Percentiles rank a stretch among this genome's conserved stretches.
Conservation (phyloP, 2,797 vertebrate species). For the Pseudochirops cupreus region DNA sequence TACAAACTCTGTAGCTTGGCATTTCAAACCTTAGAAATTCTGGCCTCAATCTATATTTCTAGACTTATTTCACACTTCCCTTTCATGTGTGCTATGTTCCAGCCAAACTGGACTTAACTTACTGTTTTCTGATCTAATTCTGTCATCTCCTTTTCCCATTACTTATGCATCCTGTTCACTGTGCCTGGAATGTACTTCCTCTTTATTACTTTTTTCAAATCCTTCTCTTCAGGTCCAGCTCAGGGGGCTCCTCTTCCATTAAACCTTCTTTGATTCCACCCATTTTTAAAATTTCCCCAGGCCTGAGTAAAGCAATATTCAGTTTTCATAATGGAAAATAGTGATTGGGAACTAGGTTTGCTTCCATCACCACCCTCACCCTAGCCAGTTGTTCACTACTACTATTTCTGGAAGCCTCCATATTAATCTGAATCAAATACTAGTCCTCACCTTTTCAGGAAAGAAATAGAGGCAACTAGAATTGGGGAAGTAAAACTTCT, state of each 20-base stretch:
- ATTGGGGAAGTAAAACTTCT: background rate
- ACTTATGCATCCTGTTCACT: background rate
- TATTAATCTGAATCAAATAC: background rate
- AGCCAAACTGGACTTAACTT: background rate
- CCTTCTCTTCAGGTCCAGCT: background rate
- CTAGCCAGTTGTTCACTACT: background rate
- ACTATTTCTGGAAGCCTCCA: background rate
- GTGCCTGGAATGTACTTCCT: background rate
- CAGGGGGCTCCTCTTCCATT: background rate
- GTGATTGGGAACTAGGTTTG: background rate
- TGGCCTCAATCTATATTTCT: background rate
- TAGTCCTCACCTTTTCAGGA: background rate
- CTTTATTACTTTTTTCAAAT: background rate
- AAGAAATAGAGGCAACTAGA: background rate
- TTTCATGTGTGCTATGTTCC: background rate
- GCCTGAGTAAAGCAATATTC: background rate
- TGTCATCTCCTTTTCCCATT: background rate
- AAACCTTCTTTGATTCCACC: background rate
- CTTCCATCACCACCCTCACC: background rate
- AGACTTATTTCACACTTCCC: background rate
- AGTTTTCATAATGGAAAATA: background rate
- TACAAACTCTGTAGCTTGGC: background rate
- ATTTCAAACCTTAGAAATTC: too few relatives aligned
- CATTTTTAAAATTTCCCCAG: background rate
- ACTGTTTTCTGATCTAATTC: rapidly evolving